Evolutionary conservation across 2,888 invertebrate genomes (phyloP).

Genomic region (Hydrotaea diabolus): DNA sequence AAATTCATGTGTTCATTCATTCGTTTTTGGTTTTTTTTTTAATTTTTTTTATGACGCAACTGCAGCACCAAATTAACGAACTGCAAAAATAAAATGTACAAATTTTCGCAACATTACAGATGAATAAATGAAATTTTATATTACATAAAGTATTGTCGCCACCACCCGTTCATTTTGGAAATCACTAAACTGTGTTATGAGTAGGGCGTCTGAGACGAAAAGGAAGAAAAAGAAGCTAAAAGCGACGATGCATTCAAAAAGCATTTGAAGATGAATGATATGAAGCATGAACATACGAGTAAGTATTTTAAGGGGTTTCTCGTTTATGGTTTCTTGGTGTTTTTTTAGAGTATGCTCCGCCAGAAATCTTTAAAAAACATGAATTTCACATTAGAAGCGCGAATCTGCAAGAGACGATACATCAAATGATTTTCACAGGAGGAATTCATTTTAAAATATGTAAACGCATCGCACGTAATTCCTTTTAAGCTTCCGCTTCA

Average conservation of each 20-base stretch:
- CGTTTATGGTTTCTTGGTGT: neutral
- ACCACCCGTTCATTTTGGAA: too few species aligned
- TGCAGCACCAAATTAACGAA: too few species aligned
- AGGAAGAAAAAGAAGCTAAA: neutral
- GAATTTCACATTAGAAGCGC: neutral
- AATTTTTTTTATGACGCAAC: too few species aligned
- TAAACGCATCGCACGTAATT: neutral
- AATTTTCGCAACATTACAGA: too few species aligned
- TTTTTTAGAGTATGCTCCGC: too few species aligned
- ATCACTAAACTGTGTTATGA: too few species aligned
- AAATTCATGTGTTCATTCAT: too few species aligned
- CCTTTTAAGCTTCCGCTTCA: neutral
- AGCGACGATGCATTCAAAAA: conserved; percentile 4
- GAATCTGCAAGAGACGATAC: neutral
- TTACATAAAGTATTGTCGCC: too few species aligned
- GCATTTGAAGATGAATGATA: conserved; percentile 20
- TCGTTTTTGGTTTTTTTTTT: too few species aligned
- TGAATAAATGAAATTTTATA: too few species aligned
- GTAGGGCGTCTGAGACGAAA: too few species aligned
- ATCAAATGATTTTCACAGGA: neutral
- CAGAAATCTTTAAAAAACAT: neutral
- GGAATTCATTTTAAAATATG: conserved; percentile 2
- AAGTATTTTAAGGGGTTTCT: neutral
- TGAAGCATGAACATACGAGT: conserved; percentile 30
- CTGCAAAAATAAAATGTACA: too few species aligned